A percentile compares a stretch with the other conserved stretches of the same genome.
These are phyloP conservation scores for Hyperoplus immaculatus DNA, from an alignment of 2,797 vertebrate species.

Conservation along the genomic window DNA sequence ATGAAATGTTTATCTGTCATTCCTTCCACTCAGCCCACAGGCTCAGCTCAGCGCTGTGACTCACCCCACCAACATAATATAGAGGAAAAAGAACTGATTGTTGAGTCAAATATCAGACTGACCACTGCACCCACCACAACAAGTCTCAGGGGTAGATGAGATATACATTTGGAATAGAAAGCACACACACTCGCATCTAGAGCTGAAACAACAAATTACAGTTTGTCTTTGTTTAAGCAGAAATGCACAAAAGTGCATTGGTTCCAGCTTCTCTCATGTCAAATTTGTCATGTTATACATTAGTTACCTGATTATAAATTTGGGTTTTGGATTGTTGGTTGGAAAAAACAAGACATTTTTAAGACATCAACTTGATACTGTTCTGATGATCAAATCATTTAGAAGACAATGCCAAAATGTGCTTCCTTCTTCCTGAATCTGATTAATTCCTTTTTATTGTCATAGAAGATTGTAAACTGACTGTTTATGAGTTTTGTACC, in stretches of 20 bases:
- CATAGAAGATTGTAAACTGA: not conserved
- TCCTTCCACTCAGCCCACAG: conserved; percentile 78
- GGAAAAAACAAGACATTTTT: not conserved
- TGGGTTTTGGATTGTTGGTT: too few species aligned
- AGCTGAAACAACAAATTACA: not conserved
- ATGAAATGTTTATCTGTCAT: conserved; percentile 45
- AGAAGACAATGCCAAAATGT: not conserved
- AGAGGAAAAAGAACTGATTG: conserved; percentile 75
- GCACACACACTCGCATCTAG: not conserved
- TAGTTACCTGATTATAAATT: not conserved
- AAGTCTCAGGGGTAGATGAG: not conserved
- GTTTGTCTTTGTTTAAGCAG: not conserved
- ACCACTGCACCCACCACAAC: conserved; percentile 42
- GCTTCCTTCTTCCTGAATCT: not conserved
- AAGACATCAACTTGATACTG: not conserved
- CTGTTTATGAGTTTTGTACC: not conserved
- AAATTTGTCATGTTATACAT: not conserved
- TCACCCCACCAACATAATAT: conserved; percentile 64
- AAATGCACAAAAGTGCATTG: not conserved
- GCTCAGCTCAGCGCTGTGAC: conserved; percentile 51
- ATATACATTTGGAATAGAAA: not conserved
- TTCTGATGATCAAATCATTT: not conserved
- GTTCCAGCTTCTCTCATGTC: not conserved
- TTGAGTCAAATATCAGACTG: conserved; percentile 65
- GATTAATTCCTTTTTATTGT: not conserved